phyloP scores from a whole-genome alignment of 2,113 vertebrate genomes.

The Isurus oxyrinchus region DNA sequence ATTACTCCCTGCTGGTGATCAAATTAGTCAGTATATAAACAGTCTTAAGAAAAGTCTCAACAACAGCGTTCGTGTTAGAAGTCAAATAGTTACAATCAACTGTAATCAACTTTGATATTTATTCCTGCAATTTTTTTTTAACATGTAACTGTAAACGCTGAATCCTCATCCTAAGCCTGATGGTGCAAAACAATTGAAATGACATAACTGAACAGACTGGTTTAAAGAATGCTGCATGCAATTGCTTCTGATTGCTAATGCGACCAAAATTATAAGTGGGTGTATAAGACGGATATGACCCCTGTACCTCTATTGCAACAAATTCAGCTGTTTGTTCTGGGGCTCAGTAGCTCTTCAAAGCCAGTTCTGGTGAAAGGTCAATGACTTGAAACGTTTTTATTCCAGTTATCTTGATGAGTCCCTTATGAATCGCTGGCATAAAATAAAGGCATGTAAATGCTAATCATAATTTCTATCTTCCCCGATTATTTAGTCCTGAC shows the following conservation, averaged over 20 bases:
- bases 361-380: neutral
- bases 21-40: neutral
- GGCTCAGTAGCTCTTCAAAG: neutral
- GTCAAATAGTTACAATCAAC: neutral
- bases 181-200: neutral
- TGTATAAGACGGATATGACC: neutral
- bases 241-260: neutral
- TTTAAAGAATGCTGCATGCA: neutral
- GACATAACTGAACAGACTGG: neutral
- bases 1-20: neutral
- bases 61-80: neutral
- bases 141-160: neutral
- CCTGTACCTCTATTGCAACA: neutral
- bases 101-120: neutral
- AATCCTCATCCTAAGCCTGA: neutral
- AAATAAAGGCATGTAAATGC: neutral
- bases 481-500: neutral
- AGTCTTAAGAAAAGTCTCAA: neutral
- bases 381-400: neutral
- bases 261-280: neutral
- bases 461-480: constrained; percentile 16
- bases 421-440: neutral
- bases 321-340: neutral
- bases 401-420: neutral
- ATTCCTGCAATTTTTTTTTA: neutral